These are phyloP conservation scores for Pelecanoides urinatrix DNA, from an alignment of 2,113 vertebrate genomes.

Conservation along the genomic window DNA sequence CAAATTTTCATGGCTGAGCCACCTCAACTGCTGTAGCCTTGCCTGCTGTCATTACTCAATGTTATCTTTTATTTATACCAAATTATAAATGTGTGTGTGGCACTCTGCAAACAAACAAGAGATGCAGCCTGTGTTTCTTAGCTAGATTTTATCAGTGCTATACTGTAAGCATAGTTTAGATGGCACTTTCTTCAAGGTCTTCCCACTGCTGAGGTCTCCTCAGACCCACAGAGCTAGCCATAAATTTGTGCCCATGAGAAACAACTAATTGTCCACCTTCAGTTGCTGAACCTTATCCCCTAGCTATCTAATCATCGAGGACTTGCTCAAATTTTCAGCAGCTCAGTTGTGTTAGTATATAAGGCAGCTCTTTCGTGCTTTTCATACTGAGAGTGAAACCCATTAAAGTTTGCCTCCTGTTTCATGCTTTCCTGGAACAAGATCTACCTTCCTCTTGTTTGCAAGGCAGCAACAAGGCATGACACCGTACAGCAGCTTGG, in stretches of 20 bases:
- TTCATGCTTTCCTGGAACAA: background rate
- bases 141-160: background rate
- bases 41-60: constrained; percentile 22
- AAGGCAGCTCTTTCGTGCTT: background rate
- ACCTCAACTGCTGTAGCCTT: constrained; percentile 28
- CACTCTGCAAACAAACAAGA: background rate
- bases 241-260: background rate
- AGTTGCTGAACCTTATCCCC: background rate
- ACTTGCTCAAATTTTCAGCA: background rate
- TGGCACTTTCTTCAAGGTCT: background rate
- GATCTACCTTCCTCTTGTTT: background rate
- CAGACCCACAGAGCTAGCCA: background rate
- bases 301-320: background rate
- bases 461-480: background rate
- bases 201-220: background rate
- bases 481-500: background rate
- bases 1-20: constrained; percentile 50
- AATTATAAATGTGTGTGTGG: background rate
- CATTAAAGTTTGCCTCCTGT: background rate
- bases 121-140: background rate
- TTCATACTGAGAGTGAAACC: background rate
- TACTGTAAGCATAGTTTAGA: background rate
- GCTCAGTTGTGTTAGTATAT: background rate
- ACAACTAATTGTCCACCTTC: background rate
- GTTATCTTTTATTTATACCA: constrained; percentile 50